Evolutionary conservation across 2,113 vertebrate genomes (phyloP).

Genomic region (Podarcis muralis): DNA sequence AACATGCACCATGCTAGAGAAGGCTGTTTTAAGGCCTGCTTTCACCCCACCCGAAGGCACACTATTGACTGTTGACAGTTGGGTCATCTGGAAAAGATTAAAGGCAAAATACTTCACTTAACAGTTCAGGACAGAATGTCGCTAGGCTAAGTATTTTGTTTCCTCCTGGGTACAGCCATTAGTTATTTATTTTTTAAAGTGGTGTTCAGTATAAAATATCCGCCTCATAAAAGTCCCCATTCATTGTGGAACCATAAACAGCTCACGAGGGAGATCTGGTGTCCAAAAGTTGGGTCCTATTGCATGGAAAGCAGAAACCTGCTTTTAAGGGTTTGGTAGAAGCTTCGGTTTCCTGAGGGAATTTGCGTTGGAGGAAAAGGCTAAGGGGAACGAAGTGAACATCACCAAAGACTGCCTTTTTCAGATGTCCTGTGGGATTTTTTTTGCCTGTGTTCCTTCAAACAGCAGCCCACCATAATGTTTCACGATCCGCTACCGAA

Average conservation of each 20-base stretch:
- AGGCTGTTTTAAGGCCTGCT: too few species aligned
- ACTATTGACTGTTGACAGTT: not conserved
- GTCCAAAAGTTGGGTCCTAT: not conserved
- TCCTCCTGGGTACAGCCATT: not conserved
- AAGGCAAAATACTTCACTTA: not conserved
- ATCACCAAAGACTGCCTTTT: not conserved
- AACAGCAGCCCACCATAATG: not conserved
- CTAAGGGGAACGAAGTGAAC: too few species aligned
- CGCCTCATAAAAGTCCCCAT: constrained; percentile 6
- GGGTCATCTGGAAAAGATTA: not conserved
- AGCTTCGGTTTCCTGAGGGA: not conserved
- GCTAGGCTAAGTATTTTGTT: not conserved
- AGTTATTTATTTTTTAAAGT: not conserved
- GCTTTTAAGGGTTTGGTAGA: not conserved
- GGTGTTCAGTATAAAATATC: not conserved
- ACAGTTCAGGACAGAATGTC: not conserved
- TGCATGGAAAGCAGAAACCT: constrained; percentile 7
- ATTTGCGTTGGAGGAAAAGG: not conserved
- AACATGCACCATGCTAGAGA: too few species aligned
- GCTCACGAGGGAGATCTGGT: not conserved
- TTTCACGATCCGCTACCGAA: not conserved
- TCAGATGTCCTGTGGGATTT: not conserved
- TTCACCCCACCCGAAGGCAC: too few species aligned
- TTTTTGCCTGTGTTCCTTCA: not conserved
- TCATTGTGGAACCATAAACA: not conserved